Base-by-base conservation (phyloP, 2,113 vertebrate species). In the Chloebia gouldiae region DNA sequence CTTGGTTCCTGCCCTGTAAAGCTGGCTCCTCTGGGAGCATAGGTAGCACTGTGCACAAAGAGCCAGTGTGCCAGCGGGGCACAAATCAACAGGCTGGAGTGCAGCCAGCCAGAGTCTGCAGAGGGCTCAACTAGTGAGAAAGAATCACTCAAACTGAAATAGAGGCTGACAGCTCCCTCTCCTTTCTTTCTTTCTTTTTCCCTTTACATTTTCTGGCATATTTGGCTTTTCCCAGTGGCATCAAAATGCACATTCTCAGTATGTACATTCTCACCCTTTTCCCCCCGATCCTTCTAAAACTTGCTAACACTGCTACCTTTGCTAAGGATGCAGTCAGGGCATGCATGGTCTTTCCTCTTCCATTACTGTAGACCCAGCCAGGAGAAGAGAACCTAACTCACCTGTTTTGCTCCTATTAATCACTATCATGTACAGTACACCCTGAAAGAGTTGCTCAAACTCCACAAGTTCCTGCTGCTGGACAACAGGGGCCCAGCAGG, bases 91-190 rank as follows among this genome's bases (percentile, higher is more conserved):
- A 64, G 54, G 88, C 88, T 88, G 94, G 65, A 90, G 44, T 0
- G 3, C 0, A 3, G 86, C 75, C 94, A 90, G 75, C 0, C 0
- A 72, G 44, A 69, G 37, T 2, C 60, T 66, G 73, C 19, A 4
- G 44, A 88, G 27, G 49, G 33, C 71, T 80, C 56, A 15, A 1
- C 33, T 31, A 39, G 60, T 33, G 69, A 93, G 56, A 66, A 27
- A 50, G 61, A 86, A 14, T 72, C n/a, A 50, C 51, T 88, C 79
- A 80, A 39, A 57, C n/a, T 68, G 30, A 49, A 93, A 68, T 0
- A 57, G 45, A 76, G 39, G 21, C 25, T 72, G 44, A 57, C 33
- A 24, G 2, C 12, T 1, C 3, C 3, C 3, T 6, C 15, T 21
- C 18, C 7, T 17, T 25, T 7, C 3, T 8, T 42, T 40, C 24